phyloP scores from a whole-genome alignment of 1,140 invertebrate genomes.

The Drosophila aff. region DNA sequence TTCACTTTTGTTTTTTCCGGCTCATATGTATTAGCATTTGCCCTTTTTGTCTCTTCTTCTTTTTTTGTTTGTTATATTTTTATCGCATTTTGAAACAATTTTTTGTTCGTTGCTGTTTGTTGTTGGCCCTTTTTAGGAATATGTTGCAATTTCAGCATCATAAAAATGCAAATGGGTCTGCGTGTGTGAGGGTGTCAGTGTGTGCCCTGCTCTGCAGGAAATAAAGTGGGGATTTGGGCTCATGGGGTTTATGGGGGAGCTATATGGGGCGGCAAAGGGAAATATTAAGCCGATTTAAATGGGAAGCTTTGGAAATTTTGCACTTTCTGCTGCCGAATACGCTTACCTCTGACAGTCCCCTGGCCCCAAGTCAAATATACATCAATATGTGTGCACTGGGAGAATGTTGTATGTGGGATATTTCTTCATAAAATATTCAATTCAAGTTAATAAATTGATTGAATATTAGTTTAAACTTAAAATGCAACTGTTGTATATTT shows the following conservation, averaged over 20 bases:
- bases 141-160: conserved; percentile 63
- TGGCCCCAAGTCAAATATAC: neutral
- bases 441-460: neutral
- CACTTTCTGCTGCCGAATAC: conserved; percentile 14
- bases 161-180: conserved; percentile 61
- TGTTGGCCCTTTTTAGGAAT: conserved; percentile 27
- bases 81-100: conserved; percentile 48
- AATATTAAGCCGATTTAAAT: conserved; percentile 56
- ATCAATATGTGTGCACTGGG: conserved; percentile 12
- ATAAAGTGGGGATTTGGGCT: conserved; percentile 14
- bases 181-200: neutral
- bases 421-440: neutral
- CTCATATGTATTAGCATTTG: conserved; percentile 30
- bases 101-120: conserved; percentile 14
- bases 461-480: neutral
- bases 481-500: no score
- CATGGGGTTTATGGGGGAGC: neutral
- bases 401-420: neutral
- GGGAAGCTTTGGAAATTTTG: conserved; percentile 30
- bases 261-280: neutral
- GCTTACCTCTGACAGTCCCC: conserved; percentile 5
- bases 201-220: neutral
- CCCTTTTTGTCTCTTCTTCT: conserved; percentile 2
- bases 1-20: conserved; percentile 6
- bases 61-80: conserved; percentile 21